Percentiles rank a stretch among this genome's conserved stretches.
phyloP scores from a whole-genome alignment of 2,888 invertebrate species.

The Lissocephala sabroskyi region DNA sequence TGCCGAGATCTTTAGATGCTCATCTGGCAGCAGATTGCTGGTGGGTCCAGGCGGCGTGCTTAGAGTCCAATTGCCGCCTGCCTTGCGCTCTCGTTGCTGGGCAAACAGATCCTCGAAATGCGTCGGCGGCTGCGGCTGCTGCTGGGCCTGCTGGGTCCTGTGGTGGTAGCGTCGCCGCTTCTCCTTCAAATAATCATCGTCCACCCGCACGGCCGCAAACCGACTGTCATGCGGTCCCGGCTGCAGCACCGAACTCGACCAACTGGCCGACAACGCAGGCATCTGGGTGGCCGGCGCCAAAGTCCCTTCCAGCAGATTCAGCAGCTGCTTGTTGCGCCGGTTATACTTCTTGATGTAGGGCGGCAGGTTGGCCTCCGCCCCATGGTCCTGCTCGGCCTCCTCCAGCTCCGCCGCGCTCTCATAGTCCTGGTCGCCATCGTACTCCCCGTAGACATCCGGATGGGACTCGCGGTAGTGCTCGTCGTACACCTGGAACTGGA shows the following conservation, averaged over 20 bases:
- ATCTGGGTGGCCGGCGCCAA: slow-evolving; percentile 52
- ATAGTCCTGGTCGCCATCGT: slow-evolving; percentile 63
- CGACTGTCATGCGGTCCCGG: slow-evolving; percentile 48
- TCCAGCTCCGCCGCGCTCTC: slow-evolving; percentile 48
- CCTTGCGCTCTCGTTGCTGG: no score
- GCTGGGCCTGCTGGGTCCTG: slow-evolving; percentile 27
- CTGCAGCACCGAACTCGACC: slow-evolving; percentile 53
- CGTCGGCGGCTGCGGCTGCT: no score
- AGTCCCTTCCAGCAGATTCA: slow-evolving; percentile 70
- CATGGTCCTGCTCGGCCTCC: slow-evolving; percentile 46
- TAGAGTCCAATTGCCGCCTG: no score
- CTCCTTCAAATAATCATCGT: slow-evolving; percentile 62
- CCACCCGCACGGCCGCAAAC: slow-evolving; percentile 36
- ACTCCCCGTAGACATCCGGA: slow-evolving; percentile 48
- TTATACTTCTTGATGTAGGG: slow-evolving; percentile 71
- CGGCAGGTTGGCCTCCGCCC: slow-evolving; percentile 65
- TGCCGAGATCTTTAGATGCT: slow-evolving; percentile 46
- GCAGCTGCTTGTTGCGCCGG: slow-evolving; percentile 69
- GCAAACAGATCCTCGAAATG: slow-evolving; percentile 63
- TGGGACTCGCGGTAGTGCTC: slow-evolving; percentile 59
- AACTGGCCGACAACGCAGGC: slow-evolving; percentile 18
- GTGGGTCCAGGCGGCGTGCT: slow-evolving; percentile 17
- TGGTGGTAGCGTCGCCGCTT: slow-evolving; percentile 60
- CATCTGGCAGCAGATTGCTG: slow-evolving; percentile 62
- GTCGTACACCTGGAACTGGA: slow-evolving; percentile 66